phyloP scores from a whole-genome alignment of 1,140 invertebrate genomes.

The Brachionus angularis region DNA sequence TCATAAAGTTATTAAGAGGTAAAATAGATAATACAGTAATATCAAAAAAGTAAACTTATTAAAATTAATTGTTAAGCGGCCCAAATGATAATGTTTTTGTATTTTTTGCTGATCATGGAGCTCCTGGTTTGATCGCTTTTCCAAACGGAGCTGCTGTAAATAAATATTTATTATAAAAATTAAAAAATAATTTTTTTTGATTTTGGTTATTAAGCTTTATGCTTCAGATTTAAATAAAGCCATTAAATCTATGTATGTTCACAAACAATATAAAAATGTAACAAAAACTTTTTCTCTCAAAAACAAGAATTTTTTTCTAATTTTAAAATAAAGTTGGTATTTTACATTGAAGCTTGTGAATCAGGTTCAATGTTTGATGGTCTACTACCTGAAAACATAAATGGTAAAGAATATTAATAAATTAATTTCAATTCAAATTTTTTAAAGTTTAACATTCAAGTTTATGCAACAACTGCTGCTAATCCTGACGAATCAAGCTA shows the following conservation, averaged over 20 bases:
- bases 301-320: constrained; percentile 42
- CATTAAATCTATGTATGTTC: constrained; percentile 59
- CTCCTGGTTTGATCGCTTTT: constrained; percentile 61
- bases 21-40: constrained; percentile 15
- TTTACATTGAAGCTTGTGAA: constrained; percentile 68
- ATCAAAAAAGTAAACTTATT: constrained; percentile 31
- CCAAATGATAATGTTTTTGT: constrained; percentile 65
- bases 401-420: constrained; percentile 56
- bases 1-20: constrained; percentile 63
- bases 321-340: too few relatives aligned
- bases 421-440: background rate
- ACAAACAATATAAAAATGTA: constrained; percentile 59
- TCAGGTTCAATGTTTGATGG: constrained; percentile 67
- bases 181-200: background rate
- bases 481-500: constrained; percentile 64
- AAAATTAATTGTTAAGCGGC: constrained; percentile 56
- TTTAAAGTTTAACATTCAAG: constrained; percentile 52
- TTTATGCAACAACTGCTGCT: constrained; percentile 67
- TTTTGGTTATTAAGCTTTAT: constrained; percentile 53
- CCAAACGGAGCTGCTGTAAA: constrained; percentile 52
- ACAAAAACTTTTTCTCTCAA: background rate
- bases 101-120: constrained; percentile 68
- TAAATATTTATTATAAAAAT: too few relatives aligned
- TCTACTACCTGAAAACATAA: constrained; percentile 61
- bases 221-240: constrained; percentile 56